Evolutionary conservation across 2,113 vertebrate genomes (phyloP).

Genomic region (Esox niger): DNA sequence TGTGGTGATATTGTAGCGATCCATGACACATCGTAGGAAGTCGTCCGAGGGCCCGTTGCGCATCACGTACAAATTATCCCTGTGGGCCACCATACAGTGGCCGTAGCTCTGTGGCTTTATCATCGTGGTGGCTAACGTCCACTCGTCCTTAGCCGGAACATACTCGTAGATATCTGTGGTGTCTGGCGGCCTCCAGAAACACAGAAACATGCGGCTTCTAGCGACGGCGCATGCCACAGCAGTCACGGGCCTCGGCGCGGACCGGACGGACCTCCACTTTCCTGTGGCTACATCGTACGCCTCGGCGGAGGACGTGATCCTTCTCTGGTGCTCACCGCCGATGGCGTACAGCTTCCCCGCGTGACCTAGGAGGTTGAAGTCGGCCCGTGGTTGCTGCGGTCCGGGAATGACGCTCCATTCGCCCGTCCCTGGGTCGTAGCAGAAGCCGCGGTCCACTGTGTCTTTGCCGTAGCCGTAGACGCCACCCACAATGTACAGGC

Average conservation of each 20-base stretch:
- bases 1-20: constrained; percentile 85
- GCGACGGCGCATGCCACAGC: constrained; percentile 81
- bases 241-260: constrained; percentile 79
- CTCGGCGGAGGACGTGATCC: constrained; percentile 80
- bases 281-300: constrained; percentile 69
- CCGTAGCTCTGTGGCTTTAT: constrained; percentile 86
- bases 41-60: constrained; percentile 89
- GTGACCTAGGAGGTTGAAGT: constrained; percentile 81
- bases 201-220: constrained; percentile 85
- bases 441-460: constrained; percentile 85
- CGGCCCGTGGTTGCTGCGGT: constrained; percentile 84
- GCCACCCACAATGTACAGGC: constrained; percentile 88
- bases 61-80: constrained; percentile 89
- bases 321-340: constrained; percentile 81
- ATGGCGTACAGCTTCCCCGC: constrained; percentile 84
- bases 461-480: constrained; percentile 84
- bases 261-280: constrained; percentile 77
- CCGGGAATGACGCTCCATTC: constrained; percentile 81
- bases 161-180: constrained; percentile 88
- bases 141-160: constrained; percentile 59
- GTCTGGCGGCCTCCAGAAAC: constrained; percentile 88
- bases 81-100: constrained; percentile 92
- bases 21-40: constrained; percentile 88
- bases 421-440: constrained; percentile 78
- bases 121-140: constrained; percentile 80